Evolutionary conservation across 2,797 vertebrate genomes (phyloP).

Genomic region (Galago senegalensis): DNA sequence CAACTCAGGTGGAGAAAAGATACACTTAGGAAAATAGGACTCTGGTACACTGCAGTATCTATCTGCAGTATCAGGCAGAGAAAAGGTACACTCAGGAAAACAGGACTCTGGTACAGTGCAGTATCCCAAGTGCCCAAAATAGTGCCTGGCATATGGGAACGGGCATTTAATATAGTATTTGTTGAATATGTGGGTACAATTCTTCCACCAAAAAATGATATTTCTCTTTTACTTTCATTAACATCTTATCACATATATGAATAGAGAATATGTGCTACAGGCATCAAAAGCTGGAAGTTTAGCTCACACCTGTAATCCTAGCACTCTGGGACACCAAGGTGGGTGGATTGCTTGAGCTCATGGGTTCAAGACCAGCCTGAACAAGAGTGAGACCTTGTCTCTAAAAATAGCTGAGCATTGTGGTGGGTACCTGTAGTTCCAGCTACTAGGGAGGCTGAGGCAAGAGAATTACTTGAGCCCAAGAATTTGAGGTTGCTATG

Average conservation of each 20-base stretch:
- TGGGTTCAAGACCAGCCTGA: too few species aligned
- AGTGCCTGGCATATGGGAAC: neutral
- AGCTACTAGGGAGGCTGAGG: too few species aligned
- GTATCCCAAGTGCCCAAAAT: neutral
- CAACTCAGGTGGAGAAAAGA: neutral
- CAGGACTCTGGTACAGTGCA: neutral
- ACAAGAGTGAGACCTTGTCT: too few species aligned
- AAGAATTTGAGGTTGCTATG: too few species aligned
- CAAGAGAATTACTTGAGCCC: too few species aligned
- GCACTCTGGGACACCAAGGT: too few species aligned
- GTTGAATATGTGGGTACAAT: neutral
- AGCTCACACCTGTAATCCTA: too few species aligned
- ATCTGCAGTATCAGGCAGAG: too few species aligned
- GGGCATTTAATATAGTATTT: neutral
- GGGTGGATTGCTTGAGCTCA: too few species aligned
- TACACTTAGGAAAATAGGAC: neutral
- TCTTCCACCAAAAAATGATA: neutral
- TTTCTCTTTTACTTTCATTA: slow-evolving; percentile 42
- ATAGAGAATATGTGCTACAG: neutral
- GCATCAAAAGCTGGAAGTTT: neutral
- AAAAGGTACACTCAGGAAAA: neutral
- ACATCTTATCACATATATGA: neutral
- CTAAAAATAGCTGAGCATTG: too few species aligned
- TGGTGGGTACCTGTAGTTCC: too few species aligned
- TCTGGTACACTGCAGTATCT: neutral